These are phyloP conservation scores for Bucorvus abyssinicus DNA, from an alignment of 2,797 vertebrate species.

Conservation along the genomic window DNA sequence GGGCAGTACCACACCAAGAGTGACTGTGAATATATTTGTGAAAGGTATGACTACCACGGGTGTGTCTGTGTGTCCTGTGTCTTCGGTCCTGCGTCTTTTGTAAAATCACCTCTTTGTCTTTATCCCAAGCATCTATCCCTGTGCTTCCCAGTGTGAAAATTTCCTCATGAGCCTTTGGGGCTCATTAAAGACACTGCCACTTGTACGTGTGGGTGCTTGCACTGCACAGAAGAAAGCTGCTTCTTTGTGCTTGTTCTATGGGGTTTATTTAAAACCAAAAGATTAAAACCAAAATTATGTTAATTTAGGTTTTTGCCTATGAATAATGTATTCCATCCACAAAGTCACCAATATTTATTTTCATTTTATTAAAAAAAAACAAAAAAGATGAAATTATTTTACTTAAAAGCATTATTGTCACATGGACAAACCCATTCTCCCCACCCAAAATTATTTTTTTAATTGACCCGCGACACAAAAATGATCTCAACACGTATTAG, in stretches of 20 bases:
- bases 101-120: not conserved
- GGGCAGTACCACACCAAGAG: rapidly evolving
- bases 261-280: not conserved
- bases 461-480: not conserved
- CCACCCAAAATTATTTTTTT: not conserved
- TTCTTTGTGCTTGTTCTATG: not conserved
- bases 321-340: not conserved
- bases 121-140: not conserved
- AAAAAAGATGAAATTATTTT: not conserved
- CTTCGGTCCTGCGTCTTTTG: not conserved
- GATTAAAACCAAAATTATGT: not conserved
- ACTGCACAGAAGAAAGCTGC: not conserved
- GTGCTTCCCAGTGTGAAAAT: not conserved
- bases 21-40: not conserved
- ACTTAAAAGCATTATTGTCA: not conserved
- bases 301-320: not conserved
- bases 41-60: rapidly evolving
- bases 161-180: rapidly evolving
- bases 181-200: not conserved
- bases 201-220: not conserved
- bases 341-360: not conserved
- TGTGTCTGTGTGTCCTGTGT: too few species aligned
- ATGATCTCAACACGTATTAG: not conserved
- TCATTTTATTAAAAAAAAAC: not conserved
- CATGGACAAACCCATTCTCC: not conserved